Conservation (phyloP, 2,113 vertebrate species). For the Halcyon malimbica region DNA sequence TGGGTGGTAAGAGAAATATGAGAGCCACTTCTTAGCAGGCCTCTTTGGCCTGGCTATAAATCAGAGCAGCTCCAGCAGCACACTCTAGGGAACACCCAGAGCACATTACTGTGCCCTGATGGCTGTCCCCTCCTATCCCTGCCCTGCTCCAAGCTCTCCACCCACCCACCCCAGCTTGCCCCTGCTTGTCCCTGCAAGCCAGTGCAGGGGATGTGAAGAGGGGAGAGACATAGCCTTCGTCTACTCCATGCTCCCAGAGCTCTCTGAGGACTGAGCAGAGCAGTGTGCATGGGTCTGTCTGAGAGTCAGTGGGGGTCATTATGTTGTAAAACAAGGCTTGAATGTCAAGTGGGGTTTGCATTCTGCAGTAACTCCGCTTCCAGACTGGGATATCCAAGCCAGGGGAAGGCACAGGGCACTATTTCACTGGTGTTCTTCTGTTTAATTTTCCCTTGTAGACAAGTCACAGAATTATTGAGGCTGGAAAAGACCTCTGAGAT, state of each 20-base stretch:
- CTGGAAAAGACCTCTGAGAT: no score
- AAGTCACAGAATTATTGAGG: background rate
- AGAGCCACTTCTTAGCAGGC: background rate
- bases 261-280: background rate
- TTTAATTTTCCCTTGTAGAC: background rate
- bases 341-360: background rate
- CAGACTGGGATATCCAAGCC: background rate
- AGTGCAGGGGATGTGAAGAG: rapidly evolving
- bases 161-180: background rate
- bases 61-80: background rate
- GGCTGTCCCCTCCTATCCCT: background rate
- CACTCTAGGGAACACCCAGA: background rate
- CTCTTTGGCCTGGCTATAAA: background rate
- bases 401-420: background rate
- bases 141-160: no score
- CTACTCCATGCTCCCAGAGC: background rate
- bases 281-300: background rate
- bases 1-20: background rate
- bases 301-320: background rate
- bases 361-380: background rate
- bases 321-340: background rate
- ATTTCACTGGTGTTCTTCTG: background rate
- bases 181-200: background rate
- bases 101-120: background rate
- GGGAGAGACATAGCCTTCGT: background rate